Evolutionary conservation across 2,797 vertebrate genomes (phyloP), one percentile per base, ranked within the genome.

Genomic region (Helostoma temminkii): DNA sequence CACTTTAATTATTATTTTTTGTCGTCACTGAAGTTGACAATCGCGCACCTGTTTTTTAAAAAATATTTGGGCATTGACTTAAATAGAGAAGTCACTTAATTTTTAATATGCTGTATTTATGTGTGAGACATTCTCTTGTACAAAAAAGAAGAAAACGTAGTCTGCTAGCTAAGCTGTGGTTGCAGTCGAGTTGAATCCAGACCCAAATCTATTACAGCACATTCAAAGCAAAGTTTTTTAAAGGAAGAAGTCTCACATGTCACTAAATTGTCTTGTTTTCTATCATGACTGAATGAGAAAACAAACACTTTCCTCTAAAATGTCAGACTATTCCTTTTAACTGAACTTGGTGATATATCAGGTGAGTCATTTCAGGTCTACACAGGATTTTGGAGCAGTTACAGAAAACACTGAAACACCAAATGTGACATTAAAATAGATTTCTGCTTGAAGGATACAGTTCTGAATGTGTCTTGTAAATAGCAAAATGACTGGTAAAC

Each of bases 401-500:
- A 42, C 36, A 45, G 65, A 67, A 60, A 65, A 75, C 52, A 67
- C 22, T 67, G 56, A 80, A 53, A 86, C 80, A 83, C 81, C 82
- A 87, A 88, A 86, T 81, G 74, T 64, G 50, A 74, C 39, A 37
- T 67, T 56, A 57, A 64, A 26, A 49, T 69, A 74, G 69, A 68
- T 82, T 66, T 78, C 57, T 74, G 39, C 61, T 70, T 71, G 75
- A 74, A 45, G 63, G 77, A 84, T 41, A 46, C 79, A 80, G 81
- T 77, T 83, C 67, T 92, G 91, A 93, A 93, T 92, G 92, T 93
- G 82, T 89, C 76, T 62, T 88, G 84, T 88, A 82, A 48, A 81
- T 83, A 81, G 49, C 41, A 47, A 75, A 75, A 60, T 10, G 48
- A 76, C 58, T 48, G 61, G 64, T 48, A 82, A 58, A 56, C 0